Evolutionary conservation across 2,797 vertebrate species (phyloP).

Genomic region (Neosilurus hyrtlii): DNA sequence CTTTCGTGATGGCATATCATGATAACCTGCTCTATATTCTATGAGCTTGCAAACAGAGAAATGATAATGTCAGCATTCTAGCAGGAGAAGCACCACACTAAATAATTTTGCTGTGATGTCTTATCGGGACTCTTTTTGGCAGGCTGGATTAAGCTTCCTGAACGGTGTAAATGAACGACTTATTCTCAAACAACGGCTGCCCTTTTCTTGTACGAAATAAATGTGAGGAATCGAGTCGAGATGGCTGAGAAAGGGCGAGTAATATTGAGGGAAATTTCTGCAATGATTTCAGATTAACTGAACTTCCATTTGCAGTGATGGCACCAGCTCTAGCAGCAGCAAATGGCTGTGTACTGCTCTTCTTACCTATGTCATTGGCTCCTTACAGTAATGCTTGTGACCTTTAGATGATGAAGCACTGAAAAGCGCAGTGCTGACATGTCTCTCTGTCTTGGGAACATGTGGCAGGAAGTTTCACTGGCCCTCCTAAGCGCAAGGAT

Average conservation of each 20-base stretch:
- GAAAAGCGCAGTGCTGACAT: slow-evolving; percentile 63
- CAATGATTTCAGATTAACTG: slow-evolving; percentile 53
- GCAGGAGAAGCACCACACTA: slow-evolving; percentile 50
- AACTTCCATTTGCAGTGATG: slow-evolving; percentile 46
- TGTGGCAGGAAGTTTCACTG: slow-evolving; percentile 62
- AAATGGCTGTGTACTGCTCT: slow-evolving; percentile 53
- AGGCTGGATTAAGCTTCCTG: slow-evolving; percentile 54
- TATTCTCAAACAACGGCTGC: slow-evolving; percentile 31
- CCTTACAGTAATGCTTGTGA: slow-evolving; percentile 63
- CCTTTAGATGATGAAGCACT: slow-evolving; percentile 73
- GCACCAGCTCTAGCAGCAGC: slow-evolving; percentile 32
- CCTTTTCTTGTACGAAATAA: slow-evolving; percentile 18
- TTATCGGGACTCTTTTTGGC: slow-evolving; percentile 48
- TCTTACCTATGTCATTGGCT: slow-evolving; percentile 57
- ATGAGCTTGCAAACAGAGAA: slow-evolving; percentile 49
- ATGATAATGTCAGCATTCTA: slow-evolving; percentile 58
- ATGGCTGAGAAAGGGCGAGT: slow-evolving; percentile 2
- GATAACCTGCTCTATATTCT: slow-evolving; percentile 56
- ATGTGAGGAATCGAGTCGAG: slow-evolving; percentile 18
- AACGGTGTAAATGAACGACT: slow-evolving; percentile 49
- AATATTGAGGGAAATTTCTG: slow-evolving; percentile 43
- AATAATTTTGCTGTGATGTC: slow-evolving; percentile 55
- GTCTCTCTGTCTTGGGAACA: slow-evolving; percentile 70
- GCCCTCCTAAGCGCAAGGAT: slow-evolving; percentile 60
- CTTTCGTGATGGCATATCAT: slow-evolving; percentile 42